Evolutionary conservation across 2,113 vertebrate species (phyloP), one percentile per base, ranked within the genome.

Genomic region (Urocolius indicus): DNA sequence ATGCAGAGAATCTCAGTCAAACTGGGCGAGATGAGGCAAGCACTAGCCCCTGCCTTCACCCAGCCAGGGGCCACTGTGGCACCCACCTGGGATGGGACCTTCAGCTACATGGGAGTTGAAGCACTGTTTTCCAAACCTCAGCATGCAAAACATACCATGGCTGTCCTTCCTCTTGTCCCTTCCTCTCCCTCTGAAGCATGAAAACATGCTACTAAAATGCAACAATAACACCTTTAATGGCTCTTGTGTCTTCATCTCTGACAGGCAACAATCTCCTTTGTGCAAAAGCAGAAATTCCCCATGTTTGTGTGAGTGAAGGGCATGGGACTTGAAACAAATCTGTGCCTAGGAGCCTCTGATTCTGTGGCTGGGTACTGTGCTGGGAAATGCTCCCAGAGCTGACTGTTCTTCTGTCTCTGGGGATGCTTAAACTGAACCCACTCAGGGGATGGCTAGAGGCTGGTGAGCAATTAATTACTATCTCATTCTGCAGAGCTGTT

Each of bases 171-270:
- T 41, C 38, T 12, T 51, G 45, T 57, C 23, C 22, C 29, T 66
- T 46, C 73, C 46, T 59, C 57, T 68, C n/a, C 1, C 38, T 30
- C 67, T 5, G 2, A 67, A n/a, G 24, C n/a, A 6, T 4, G 20
- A 63, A 72, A 76, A 23, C 7, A 2, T 0, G 0, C 5, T 0
- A 2, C 32, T 6, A 6, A 79, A 91, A 29, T 2, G 2, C 59
- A 72, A 29, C 23, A 19, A 1, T 12, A 48, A 46, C 5, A 5
- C 27, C 78, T 65, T 12, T 51, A 2, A 4, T 3, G 10, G 48
- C 16, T 54, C 66, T 34, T 3, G 1, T 18, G 3, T 45, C 74
- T 58, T 16, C 61, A 0, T 11, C 49, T 32, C 59, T 32, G 2
- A 0, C 14, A 30, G 76, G 54, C 59, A 57, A 54, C 32, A 10